Evolutionary conservation across 30 jellyfish, hydroid and myxozoan genomes (phyloP), one percentile per base, ranked within the genome.

Genomic region (Aurelia sp.): DNA sequence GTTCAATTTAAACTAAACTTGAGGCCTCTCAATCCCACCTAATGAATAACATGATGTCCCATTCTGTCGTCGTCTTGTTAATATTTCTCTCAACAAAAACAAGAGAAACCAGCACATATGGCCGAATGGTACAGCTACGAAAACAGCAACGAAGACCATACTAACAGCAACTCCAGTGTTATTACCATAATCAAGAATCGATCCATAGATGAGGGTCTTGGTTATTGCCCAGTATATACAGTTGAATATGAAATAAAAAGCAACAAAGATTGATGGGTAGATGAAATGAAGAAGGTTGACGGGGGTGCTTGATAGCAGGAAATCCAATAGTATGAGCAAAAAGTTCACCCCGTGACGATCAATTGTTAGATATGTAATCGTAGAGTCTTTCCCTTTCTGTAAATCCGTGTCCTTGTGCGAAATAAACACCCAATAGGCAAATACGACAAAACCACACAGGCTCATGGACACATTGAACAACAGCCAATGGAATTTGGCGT

Each of bases 271-370:
- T 12, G 88, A 63, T 53, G 98, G 96, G 57, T 85, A 91, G 4
- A 91, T 72, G 68, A 85, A 85, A 74, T 91, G 98, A 59, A 91
- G 82, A 24, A 91, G 67, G 41, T 85, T 86, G 61, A 69, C 81
- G 7, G 98, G 98, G 64, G 88, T 85, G 8, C 79, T 35, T 53
- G 85, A 81, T 8, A 84, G 73, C 19, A 65, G 13, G 69, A 91
- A 91, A 30, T 91, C 98, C 11, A 91, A 3, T 63, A 91, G 24
- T 62, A 91, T 24, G 41, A 91, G 18, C 3, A 74, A n/a, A 51
- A 85, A 68, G 74, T 85, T 91, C 16, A 91, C 60, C 8, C 98
- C 98, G 38, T 91, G 98, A 16, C 98, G 92, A 58, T 91, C 98
- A 30, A 91, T 65, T 38, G 87, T 61, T 21, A 73, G 2, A 40